Evolutionary conservation across 2,113 vertebrate species (phyloP).

Genomic region (Tragulus kanchil): DNA sequence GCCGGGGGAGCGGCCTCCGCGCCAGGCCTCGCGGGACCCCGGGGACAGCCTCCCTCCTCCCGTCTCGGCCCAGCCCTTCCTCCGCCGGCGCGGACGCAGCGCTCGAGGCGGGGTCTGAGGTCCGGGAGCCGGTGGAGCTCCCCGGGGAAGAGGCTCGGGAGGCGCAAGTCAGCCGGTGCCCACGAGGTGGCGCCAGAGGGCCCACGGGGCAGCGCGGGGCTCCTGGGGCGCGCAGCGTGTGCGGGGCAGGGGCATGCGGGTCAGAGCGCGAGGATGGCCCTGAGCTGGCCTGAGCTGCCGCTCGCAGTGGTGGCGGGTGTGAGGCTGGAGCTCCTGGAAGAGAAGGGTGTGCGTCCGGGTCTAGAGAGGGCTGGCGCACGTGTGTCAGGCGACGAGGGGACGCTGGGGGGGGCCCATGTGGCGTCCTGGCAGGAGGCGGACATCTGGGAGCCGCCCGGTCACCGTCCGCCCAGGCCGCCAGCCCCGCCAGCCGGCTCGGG

Average conservation of each 20-base stretch:
- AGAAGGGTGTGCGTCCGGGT: neutral
- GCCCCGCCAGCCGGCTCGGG: neutral
- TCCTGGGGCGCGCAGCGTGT: neutral
- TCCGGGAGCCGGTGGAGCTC: neutral
- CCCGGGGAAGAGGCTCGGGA: too few species aligned
- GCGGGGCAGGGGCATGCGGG: neutral
- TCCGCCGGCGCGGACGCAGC: neutral
- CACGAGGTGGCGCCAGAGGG: conserved; percentile 41
- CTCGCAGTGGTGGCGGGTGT: too few species aligned
- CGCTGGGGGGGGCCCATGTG: neutral
- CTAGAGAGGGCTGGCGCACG: neutral
- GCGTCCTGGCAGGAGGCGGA: neutral
- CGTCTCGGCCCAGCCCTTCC: neutral
- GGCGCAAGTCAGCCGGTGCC: neutral
- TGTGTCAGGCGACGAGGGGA: too few species aligned
- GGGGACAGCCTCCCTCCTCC: neutral
- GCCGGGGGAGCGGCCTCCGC: neutral
- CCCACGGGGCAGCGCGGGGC: neutral
- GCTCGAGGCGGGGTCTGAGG: neutral
- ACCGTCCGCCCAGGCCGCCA: neutral
- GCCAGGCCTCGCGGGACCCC: neutral
- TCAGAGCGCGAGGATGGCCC: neutral
- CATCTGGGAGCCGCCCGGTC: too few species aligned
- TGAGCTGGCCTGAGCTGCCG: too few species aligned
- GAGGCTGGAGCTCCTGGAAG: neutral